Evolutionary conservation across 2,888 invertebrate genomes (phyloP).

Genomic region (Caenorhabditis sp.): DNA sequence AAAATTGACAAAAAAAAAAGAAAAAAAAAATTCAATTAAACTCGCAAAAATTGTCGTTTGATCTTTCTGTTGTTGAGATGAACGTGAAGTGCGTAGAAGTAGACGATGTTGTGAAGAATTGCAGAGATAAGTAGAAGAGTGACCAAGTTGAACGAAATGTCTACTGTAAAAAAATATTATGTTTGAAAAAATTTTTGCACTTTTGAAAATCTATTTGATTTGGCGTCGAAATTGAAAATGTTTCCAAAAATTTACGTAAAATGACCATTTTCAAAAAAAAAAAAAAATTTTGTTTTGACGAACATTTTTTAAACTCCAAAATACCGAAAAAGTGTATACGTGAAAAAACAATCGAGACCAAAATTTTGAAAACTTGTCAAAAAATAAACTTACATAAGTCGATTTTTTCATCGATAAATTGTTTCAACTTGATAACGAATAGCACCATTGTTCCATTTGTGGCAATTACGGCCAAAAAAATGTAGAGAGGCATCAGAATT

Average conservation of each 20-base stretch:
- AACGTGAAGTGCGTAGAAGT: slow-evolving; percentile 26
- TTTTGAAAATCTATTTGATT: too few species aligned
- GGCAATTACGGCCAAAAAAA: slow-evolving; percentile 31
- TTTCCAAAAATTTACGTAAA: too few species aligned
- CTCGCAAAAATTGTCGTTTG: too few species aligned
- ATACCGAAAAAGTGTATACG: too few species aligned
- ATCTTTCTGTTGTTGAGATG: neutral
- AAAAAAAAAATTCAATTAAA: too few species aligned
- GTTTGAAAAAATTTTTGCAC: neutral
- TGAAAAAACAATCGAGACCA: too few species aligned
- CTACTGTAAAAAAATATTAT: slow-evolving; percentile 20
- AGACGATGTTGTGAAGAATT: slow-evolving; percentile 26
- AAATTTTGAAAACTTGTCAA: too few species aligned
- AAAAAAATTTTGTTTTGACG: too few species aligned
- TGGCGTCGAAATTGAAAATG: too few species aligned
- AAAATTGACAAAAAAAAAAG: too few species aligned
- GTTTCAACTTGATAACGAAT: slow-evolving; percentile 28
- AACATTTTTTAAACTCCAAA: too few species aligned
- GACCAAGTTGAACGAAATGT: slow-evolving; percentile 22
- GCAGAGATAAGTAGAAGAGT: slow-evolving; percentile 24
- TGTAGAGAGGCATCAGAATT: slow-evolving; percentile 37
- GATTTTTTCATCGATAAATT: slow-evolving; percentile 19
- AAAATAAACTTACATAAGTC: slow-evolving; percentile 1
- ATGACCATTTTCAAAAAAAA: too few species aligned
- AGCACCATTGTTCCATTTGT: slow-evolving; percentile 34